Evolutionary conservation across 2,797 vertebrate genomes (phyloP), one percentile per base, ranked within the genome.

Genomic region (Alosa sapidissima): DNA sequence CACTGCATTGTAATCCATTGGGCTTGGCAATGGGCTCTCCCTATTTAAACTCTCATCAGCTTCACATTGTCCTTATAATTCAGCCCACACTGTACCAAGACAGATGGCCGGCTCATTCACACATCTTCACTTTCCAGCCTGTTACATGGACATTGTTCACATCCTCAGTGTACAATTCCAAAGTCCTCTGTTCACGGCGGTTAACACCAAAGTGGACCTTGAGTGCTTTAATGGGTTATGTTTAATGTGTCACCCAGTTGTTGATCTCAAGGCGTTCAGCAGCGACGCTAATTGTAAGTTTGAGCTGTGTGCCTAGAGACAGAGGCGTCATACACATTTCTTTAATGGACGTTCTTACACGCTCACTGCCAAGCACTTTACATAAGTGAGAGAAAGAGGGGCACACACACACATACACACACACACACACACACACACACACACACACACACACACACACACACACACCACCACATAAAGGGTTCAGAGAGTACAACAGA

Each of bases 1-100:
- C 19, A 47, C 14, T 47, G 72, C 72, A 78, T 47, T 78, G 72
- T 78, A 78, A 78, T 78, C 72, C 72, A 47, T 5, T 4, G 72
- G 41, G 28, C 11, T 16, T 72, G 65, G 65, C 33, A 0, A 41
- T 47, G 5, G 2, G 41, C 41, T 6, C 14, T 19, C 72, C 41
- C 36, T 78, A 21, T 19, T 78, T 45, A 78, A 78, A 78, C 36
- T 45, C 72, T 45, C 41, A 47, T 78, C 72, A 78, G 41, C 6
- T 19, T 75, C 36, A 36, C 62, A 68, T 68, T 24, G 62, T 9
- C 11, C 33, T 36, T 72, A 14, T 36, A 36, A 14, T 24, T 41
- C 65, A 14, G 65, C 11, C 65, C 65, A 36, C 11, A 62, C 28
- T 5, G 13, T 16, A 10, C 60, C 65, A 28, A 68, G 28, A 68